Evolutionary conservation across 2,113 vertebrate genomes (phyloP).

Genomic region (Ammospiza nelsoni): DNA sequence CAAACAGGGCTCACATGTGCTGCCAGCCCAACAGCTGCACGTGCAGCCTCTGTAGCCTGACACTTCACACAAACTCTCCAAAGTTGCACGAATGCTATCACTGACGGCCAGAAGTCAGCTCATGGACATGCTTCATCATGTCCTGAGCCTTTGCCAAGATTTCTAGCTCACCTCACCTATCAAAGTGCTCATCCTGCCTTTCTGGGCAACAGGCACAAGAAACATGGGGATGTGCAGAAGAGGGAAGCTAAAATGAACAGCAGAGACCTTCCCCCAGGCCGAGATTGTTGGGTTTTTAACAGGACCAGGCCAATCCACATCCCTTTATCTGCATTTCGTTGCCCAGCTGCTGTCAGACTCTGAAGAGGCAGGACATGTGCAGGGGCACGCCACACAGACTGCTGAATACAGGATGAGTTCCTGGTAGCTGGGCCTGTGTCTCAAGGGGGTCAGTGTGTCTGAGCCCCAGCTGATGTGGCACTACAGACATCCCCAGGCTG

Average conservation of each 20-base stretch:
- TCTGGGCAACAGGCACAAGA: neutral
- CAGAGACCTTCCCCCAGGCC: neutral
- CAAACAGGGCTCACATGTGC: neutral
- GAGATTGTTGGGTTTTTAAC: neutral
- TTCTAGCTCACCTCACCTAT: conserved; percentile 26
- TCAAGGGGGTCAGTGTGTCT: neutral
- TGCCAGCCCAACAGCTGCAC: neutral
- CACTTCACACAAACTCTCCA: neutral
- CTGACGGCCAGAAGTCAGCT: conserved; percentile 16
- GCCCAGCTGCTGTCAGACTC: neutral
- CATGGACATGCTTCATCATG: neutral
- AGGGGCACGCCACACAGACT: neutral
- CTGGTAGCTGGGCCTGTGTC: neutral
- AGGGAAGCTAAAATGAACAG: neutral
- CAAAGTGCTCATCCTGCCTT: neutral
- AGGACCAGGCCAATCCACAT: neutral
- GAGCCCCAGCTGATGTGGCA: neutral
- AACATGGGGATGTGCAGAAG: neutral
- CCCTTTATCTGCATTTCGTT: neutral
- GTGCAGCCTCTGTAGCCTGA: neutral
- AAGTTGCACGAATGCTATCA: conserved; percentile 8
- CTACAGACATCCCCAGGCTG: neutral
- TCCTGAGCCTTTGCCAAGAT: neutral
- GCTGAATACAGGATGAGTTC: neutral
- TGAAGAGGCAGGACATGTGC: neutral